A percentile compares a stretch with the other conserved stretches of the same genome.
Conservation (phyloP, 2,888 invertebrate genomes). For the Drosophila cracens region DNA sequence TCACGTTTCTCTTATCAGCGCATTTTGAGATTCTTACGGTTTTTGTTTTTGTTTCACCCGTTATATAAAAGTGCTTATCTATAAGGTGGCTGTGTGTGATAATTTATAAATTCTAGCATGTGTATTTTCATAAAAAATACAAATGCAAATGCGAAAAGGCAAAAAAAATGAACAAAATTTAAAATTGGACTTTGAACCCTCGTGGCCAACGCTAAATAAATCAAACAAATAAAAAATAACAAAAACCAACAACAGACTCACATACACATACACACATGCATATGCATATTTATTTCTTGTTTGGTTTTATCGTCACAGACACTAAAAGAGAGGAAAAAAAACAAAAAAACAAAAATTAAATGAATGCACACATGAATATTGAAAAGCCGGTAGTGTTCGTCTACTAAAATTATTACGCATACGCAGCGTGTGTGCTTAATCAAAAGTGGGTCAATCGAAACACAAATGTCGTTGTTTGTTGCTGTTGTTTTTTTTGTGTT, state of each 20-base stretch:
- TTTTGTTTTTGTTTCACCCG: slow-evolving; percentile 11
- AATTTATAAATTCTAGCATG: not conserved
- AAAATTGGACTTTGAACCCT: slow-evolving; percentile 67
- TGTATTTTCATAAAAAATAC: slow-evolving; percentile 2
- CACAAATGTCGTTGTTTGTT: slow-evolving; percentile 24
- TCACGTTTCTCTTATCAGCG: slow-evolving; percentile 39
- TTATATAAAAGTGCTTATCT: slow-evolving; percentile 38
- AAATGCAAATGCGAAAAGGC: slow-evolving; percentile 19
- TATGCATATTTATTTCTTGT: slow-evolving; percentile 5
- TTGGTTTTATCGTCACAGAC: not conserved
- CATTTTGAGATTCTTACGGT: slow-evolving; percentile 20
- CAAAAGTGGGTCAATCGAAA: slow-evolving; percentile 65
- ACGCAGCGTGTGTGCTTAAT: slow-evolving; percentile 50
- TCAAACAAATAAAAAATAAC: slow-evolving; percentile 24
- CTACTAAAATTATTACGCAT: slow-evolving; percentile 62
- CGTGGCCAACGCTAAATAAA: slow-evolving; percentile 51
- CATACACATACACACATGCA: not conserved
- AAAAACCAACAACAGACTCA: slow-evolving; percentile 18
- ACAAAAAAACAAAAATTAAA: not conserved
- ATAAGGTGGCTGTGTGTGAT: not conserved
- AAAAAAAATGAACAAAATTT: slow-evolving; percentile 1
- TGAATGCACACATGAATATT: slow-evolving; percentile 43
- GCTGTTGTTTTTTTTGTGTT: slow-evolving; percentile 1
- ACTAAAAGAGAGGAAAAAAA: not conserved
- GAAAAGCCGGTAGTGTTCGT: slow-evolving; percentile 71